These are phyloP conservation scores for Danaus plexippus DNA, from an alignment of 1,140 invertebrate genomes.

Conservation along the genomic window DNA sequence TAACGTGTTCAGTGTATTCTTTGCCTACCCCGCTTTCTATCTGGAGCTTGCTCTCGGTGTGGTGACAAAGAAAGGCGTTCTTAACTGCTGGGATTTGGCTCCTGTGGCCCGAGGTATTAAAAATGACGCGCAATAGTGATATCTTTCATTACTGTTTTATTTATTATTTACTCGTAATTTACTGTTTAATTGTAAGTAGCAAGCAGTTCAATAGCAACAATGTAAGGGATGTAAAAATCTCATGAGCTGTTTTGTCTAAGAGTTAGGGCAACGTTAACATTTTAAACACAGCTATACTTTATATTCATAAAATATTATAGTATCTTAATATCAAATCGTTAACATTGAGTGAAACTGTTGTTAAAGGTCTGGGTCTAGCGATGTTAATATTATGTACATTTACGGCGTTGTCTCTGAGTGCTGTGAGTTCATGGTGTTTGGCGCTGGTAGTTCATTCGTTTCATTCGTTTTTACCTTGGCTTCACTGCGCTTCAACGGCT, in stretches of 20 bases:
- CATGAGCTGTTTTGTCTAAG: too few relatives aligned
- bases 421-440: conserved; percentile 39
- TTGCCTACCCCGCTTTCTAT: conserved; percentile 54
- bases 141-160: background rate
- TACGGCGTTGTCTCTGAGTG: conserved; percentile 33
- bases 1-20: conserved; percentile 48
- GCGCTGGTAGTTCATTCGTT: conserved; percentile 45
- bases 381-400: conserved; percentile 41
- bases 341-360: background rate
- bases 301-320: too few relatives aligned
- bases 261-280: too few relatives aligned
- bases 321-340: too few relatives aligned
- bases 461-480: conserved; percentile 57
- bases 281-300: too few relatives aligned
- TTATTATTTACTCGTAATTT: conserved; percentile 1
- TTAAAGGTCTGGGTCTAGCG: conserved; percentile 43
- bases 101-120: conserved; percentile 49
- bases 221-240: too few relatives aligned
- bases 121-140: background rate
- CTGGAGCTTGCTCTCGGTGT: conserved; percentile 53
- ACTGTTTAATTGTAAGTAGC: background rate
- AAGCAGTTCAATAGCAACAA: too few relatives aligned
- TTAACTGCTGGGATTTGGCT: conserved; percentile 57
- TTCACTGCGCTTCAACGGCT: conserved; percentile 49
- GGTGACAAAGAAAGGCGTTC: conserved; percentile 49